Conservation (phyloP, 2,797 vertebrate species). For the Xiphorhynchus erythropygius region DNA sequence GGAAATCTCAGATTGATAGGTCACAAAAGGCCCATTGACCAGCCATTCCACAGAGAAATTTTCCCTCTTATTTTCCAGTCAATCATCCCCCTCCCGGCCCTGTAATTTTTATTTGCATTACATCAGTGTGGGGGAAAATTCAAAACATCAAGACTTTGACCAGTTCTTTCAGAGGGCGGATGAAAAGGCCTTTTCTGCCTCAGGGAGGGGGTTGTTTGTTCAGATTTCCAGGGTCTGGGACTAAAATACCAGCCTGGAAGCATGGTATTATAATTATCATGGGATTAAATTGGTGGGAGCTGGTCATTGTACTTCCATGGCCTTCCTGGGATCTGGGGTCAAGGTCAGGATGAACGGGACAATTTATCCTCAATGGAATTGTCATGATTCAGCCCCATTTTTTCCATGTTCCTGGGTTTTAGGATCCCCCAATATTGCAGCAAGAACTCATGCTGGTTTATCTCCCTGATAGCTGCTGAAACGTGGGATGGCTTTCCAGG, state of each 20-base stretch:
- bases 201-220: neutral
- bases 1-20: neutral
- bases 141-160: neutral
- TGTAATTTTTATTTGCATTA: neutral
- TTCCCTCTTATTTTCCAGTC: neutral
- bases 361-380: neutral
- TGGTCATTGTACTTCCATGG: neutral
- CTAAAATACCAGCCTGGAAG: neutral
- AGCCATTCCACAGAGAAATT: neutral
- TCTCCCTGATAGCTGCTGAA: neutral
- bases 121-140: neutral
- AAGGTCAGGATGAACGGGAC: neutral
- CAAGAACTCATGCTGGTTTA: rapidly evolving
- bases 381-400: rapidly evolving
- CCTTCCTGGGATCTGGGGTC: neutral
- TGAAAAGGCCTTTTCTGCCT: constrained; percentile 10
- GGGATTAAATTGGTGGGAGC: neutral
- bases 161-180: neutral
- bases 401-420: rapidly evolving
- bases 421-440: rapidly evolving
- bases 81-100: neutral
- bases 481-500: neutral
- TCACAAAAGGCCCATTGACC: neutral
- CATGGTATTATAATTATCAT: rapidly evolving
- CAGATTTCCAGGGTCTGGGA: neutral